phyloP scores from a whole-genome alignment of 2,888 invertebrate species.

The Volucella zonaria region DNA sequence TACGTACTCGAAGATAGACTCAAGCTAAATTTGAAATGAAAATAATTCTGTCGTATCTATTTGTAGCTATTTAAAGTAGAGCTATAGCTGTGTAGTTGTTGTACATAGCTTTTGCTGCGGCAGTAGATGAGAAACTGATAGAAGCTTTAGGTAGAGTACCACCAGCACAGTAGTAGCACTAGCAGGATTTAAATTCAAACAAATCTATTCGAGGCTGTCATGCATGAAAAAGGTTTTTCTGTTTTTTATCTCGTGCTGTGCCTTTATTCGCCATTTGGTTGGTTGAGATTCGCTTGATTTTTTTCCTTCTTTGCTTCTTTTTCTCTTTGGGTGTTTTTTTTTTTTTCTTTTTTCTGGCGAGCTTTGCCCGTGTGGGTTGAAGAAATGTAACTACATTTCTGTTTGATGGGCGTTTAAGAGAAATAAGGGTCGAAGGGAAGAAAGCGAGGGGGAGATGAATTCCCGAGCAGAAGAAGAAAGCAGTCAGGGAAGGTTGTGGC shows the following conservation, averaged over 20 bases:
- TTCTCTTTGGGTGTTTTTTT: constrained; percentile 42
- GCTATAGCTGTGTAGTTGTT: constrained; percentile 24
- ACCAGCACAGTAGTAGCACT: constrained; percentile 38
- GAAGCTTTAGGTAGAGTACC: not conserved
- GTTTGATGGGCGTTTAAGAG: constrained; percentile 72
- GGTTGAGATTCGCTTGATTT: constrained; percentile 68
- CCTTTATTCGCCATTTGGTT: constrained; percentile 74
- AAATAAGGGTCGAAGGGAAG: constrained; percentile 20
- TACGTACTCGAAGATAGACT: constrained; percentile 7
- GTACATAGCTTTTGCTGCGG: too few species aligned
- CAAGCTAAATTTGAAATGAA: constrained; percentile 64
- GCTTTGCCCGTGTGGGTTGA: constrained; percentile 64
- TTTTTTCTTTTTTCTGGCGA: constrained; percentile 13
- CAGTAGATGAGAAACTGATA: too few species aligned
- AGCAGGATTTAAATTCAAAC: constrained; percentile 74
- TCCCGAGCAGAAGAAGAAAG: constrained; percentile 18
- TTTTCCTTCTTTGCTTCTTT: constrained; percentile 40
- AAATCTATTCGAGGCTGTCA: constrained; percentile 74
- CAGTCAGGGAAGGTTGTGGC: constrained; percentile 1
- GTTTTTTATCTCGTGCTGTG: constrained; percentile 70
- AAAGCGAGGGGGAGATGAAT: constrained; percentile 13
- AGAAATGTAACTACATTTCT: constrained; percentile 73
- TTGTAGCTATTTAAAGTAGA: constrained; percentile 44
- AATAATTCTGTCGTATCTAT: constrained; percentile 57
- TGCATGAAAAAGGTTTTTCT: constrained; percentile 74